Conservation (phyloP, 2,888 invertebrate genomes). For the Xestia ashworthii region DNA sequence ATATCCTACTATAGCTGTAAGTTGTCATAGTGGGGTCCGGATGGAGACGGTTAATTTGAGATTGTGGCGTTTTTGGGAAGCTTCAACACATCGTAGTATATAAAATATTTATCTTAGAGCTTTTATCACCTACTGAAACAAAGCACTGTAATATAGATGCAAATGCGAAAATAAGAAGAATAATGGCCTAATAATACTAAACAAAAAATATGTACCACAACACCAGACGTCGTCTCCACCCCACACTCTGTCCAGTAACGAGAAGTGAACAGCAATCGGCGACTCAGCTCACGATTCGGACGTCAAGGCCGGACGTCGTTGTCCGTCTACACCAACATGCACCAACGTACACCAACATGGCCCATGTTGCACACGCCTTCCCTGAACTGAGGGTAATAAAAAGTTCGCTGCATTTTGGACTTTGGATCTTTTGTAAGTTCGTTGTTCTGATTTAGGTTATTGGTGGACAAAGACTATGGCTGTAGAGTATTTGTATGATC, state of each 20-base stretch:
- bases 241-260: constrained; percentile 70
- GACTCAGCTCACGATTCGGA: constrained; percentile 80
- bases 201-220: not conserved
- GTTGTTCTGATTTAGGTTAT: not conserved
- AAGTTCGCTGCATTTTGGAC: not conserved
- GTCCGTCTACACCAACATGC: constrained; percentile 64
- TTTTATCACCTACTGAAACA: accelerated
- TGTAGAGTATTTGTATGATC: not conserved
- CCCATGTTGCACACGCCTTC: constrained; percentile 36
- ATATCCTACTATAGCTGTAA: not conserved
- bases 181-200: not conserved
- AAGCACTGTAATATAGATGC: not conserved
- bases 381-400: constrained; percentile 28
- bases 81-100: not conserved
- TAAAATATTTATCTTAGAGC: not conserved
- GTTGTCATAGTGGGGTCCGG: not conserved
- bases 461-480: not conserved
- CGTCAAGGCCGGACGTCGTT: constrained; percentile 83
- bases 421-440: not conserved
- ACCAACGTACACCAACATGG: constrained; percentile 36
- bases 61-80: not conserved
- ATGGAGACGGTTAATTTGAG: not conserved
- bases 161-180: not conserved
- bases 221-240: constrained; percentile 68
- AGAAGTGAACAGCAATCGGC: constrained; percentile 83